Base-by-base conservation (phyloP, 2,888 invertebrate genomes). In the Cyaniris semiargus region DNA sequence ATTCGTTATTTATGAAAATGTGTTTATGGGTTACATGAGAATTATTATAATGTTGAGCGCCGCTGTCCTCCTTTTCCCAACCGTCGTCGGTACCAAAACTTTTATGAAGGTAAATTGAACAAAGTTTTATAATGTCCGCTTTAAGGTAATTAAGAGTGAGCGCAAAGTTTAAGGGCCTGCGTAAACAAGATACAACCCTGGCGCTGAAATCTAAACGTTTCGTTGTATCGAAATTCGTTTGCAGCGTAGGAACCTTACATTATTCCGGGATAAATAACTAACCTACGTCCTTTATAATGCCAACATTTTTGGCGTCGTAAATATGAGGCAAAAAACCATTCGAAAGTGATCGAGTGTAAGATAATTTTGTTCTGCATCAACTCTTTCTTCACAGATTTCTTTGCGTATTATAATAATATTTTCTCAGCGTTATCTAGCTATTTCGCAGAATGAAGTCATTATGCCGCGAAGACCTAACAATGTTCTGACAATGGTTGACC, bases 401-500 rank as follows among this genome's bases (percentile, higher is more conserved):
- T 44, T 44, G 13, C 44, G 53, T 53, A 53, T 53, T 5, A 53
- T 53, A 53, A 53, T 53, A 1, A 53, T 53, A 53, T 18, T 53
- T 18, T 53, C 53, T 53, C 53, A 18, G 18, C 53, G 18, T 18
- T 18, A 53, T 53, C 53, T 44, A 44, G 10, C 10, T 58, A 21
- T 21, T 21, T n/a, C 58, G 21, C 21, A 58, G 58, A 21, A 58
- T 58, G 2, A 58, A 58, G 58, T 21, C 58, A 58, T 58, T 58
- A 58, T 2, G 56, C 18, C 58, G 21, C 21, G 58, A 21, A 58
- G 58, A 21, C 58, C 34, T 70, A 70, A 70, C 70, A 34, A 70
- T 70, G n/a, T 31, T 23, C 15, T 27, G 10, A 70, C 70, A 70
- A 70, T 70, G 70, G 70, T 3, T 38, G 23, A 70, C 70, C 70